Percentiles rank a stretch among this genome's conserved stretches.
Conservation (phyloP, 2,113 vertebrate species). For the Larimichthys polyactis region DNA sequence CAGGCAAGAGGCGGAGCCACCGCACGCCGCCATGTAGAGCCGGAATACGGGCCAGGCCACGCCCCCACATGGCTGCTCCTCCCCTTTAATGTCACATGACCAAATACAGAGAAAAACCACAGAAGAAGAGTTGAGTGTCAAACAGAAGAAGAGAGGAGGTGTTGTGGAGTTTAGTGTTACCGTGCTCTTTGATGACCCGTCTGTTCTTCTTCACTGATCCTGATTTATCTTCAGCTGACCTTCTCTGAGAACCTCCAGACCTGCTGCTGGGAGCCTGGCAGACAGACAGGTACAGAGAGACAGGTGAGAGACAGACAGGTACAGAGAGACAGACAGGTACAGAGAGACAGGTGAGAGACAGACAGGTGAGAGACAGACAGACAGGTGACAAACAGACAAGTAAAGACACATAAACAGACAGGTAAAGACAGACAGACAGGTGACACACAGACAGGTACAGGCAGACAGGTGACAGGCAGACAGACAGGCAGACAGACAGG, state of each 20-base stretch:
- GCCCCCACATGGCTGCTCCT: conserved; percentile 91
- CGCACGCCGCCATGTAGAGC: conserved; percentile 90
- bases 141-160: too few relatives aligned
- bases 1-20: conserved; percentile 89
- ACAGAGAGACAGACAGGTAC: too few relatives aligned
- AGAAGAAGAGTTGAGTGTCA: background rate
- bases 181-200: conserved; percentile 86
- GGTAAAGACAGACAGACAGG: too few relatives aligned
- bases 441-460: too few relatives aligned
- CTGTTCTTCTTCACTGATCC: conserved; percentile 93
- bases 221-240: conserved; percentile 88
- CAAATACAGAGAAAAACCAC: background rate
- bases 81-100: conserved; percentile 66
- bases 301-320: too few relatives aligned
- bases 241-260: conserved; percentile 89
- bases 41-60: conserved; percentile 91
- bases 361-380: too few relatives aligned
- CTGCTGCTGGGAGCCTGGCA: conserved; percentile 89
- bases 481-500: too few relatives aligned
- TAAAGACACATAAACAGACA: too few relatives aligned
- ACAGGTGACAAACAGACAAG: too few relatives aligned
- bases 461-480: too few relatives aligned
- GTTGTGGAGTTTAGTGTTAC: conserved; percentile 70
- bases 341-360: too few relatives aligned
- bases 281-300: too few relatives aligned